Percentiles rank a stretch among this genome's conserved stretches.
Conservation (phyloP, 1,140 invertebrate genomes). For the Diuraphis noxia region DNA sequence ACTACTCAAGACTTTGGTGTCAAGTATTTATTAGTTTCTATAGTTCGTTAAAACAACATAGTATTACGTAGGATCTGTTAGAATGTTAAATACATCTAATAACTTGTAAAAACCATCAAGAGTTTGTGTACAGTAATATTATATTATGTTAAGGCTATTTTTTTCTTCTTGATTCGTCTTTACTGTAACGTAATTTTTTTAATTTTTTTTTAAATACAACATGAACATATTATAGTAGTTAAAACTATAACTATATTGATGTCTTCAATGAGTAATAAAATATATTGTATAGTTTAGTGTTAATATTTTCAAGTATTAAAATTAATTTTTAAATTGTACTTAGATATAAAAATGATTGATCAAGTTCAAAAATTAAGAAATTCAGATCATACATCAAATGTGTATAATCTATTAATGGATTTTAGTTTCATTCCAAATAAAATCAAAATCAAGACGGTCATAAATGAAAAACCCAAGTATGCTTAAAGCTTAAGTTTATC, state of each 20-base stretch:
- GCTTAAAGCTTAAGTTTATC: background rate
- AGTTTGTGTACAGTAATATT: no score
- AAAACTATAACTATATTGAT: background rate
- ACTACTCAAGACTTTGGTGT: background rate
- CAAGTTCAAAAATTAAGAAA: background rate
- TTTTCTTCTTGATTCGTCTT: background rate
- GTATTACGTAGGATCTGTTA: background rate
- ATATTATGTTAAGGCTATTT: no score
- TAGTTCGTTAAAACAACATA: background rate
- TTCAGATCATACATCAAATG: background rate
- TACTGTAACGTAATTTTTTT: background rate
- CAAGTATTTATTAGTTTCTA: background rate
- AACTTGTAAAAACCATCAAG: background rate
- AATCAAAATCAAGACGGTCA: background rate
- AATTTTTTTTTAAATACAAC: background rate
- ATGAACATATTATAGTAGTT: no score
- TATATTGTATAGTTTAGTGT: no score
- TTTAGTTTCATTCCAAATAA: background rate
- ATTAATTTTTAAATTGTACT: background rate
- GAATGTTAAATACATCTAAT: background rate
- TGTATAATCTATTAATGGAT: background rate
- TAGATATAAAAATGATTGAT: background rate
- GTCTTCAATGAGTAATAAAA: background rate
- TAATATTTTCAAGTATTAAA: no score
- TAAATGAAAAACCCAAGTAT: background rate